Evolutionary conservation across 2,113 vertebrate species (phyloP), one percentile per base, ranked within the genome.

Genomic region (Rhombomys opimus): DNA sequence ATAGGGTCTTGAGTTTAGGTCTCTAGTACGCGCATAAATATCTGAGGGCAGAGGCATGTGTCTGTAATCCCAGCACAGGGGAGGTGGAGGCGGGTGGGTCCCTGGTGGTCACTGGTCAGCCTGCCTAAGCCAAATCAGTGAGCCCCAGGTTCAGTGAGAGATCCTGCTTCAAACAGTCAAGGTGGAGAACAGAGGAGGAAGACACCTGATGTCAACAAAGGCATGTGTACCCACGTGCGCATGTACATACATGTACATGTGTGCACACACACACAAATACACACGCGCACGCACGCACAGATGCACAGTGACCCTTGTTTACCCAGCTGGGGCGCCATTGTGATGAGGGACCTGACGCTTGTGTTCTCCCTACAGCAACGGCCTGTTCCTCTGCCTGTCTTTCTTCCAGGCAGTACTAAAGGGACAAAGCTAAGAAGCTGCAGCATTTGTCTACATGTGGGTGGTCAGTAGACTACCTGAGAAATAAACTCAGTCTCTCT

Each of bases 271-370:
- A 7, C 4, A 14, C 22, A 38, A 35, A 5, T 38, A 11, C 12
- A 41, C 1, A 38, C n/a, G 27, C 13, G 15, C 38, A 85, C 7
- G 32, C 27, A 38, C 4, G 22, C n/a, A 81, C 32, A n/a, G n/a
- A n/a, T n/a, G 23, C 78, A 59, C 54, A n/a, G 13, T 18, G 25
- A 30, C 59, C 98, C 68, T n/a, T 98, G 98, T 99, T 99, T 99
- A 9, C 98, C 99, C 96, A 92, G 98, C 87, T 35, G 70, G 38
- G 84, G 89, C 65, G n/a, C n/a, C 41, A 84, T 72, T 86, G 72
- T 78, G 65, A 63, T 13, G 67, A 95, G 86, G 67, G 30, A 30
- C 73, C 52, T 38, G 65, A 68, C 52, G 82, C 17, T 38, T 70
- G 15, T 93, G 88, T 18, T 41, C 30, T 46, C 84, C 46, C 59